Percentiles rank a stretch among this genome's conserved stretches.
Conservation (phyloP, 2,888 invertebrate species). For the Orthosia incerta region DNA sequence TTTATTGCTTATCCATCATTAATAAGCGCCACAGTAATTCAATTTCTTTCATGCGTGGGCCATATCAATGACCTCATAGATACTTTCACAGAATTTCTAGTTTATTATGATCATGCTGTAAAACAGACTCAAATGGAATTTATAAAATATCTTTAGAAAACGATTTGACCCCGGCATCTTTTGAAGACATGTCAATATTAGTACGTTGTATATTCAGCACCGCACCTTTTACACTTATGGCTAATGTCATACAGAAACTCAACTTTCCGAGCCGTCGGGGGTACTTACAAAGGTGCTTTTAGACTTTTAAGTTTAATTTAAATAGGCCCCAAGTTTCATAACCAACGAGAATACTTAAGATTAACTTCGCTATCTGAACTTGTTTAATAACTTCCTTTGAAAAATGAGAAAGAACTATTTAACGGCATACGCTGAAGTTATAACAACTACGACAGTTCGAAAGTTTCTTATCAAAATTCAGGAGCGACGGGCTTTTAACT, state of each 20-base stretch:
- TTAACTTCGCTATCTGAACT: constrained; percentile 67
- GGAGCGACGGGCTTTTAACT: constrained; percentile 59
- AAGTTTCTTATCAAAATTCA: constrained; percentile 75
- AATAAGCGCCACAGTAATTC: constrained; percentile 43
- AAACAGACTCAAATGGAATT: constrained; percentile 11
- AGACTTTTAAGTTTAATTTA: constrained; percentile 52
- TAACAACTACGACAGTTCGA: constrained; percentile 74
- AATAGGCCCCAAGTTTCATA: constrained; percentile 40
- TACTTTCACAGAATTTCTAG: neutral
- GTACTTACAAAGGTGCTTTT: constrained; percentile 33
- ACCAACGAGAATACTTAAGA: constrained; percentile 56
- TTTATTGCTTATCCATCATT: constrained; percentile 55
- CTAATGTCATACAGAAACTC: constrained; percentile 23
- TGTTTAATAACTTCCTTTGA: constrained; percentile 74
- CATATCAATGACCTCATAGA: neutral
- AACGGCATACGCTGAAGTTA: constrained; percentile 74
- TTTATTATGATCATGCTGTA: constrained; percentile 15
- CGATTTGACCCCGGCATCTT: neutral
- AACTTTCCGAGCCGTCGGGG: neutral
- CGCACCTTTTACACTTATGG: constrained; percentile 28
- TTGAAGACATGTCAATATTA: too few species aligned
- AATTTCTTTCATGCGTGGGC: constrained; percentile 25
- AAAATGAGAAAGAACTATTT: constrained; percentile 77
- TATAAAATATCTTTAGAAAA: constrained; percentile 22
- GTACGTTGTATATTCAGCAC: neutral